phyloP scores from a whole-genome alignment of 2,113 vertebrate species.

The Atlantisia rogersi region DNA sequence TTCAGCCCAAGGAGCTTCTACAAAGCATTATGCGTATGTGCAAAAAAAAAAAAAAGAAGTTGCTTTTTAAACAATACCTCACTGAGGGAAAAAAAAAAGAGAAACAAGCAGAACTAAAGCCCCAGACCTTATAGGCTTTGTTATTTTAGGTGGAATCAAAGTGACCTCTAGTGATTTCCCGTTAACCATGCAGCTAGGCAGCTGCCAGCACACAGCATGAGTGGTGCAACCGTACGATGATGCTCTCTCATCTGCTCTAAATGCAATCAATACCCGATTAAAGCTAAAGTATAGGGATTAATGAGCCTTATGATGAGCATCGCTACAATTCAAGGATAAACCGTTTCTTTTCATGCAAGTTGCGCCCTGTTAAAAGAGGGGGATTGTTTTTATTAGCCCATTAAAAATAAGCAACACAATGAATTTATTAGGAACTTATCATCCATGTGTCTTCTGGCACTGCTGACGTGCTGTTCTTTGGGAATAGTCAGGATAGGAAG shows the following conservation, averaged over 20 bases:
- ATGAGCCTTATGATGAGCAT: background rate
- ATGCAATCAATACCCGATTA: background rate
- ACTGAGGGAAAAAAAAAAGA: background rate
- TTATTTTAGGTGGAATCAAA: slow-evolving; percentile 50
- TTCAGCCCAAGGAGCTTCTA: background rate
- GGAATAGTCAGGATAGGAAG: slow-evolving; percentile 51
- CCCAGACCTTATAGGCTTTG: background rate
- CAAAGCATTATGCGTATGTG: background rate
- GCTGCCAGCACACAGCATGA: background rate
- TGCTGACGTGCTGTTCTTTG: slow-evolving; percentile 37
- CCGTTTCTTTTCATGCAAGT: background rate
- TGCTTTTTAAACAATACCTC: background rate
- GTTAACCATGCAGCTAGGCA: background rate
- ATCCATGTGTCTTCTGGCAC: slow-evolving; percentile 52
- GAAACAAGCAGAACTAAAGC: background rate
- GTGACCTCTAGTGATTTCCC: slow-evolving; percentile 73
- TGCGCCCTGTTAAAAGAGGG: background rate
- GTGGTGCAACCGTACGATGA: background rate
- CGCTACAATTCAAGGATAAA: background rate
- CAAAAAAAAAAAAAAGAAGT: background rate
- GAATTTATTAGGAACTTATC: slow-evolving; percentile 60
- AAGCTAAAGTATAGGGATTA: background rate
- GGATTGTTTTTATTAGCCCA: slow-evolving; percentile 31
- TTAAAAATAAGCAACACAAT: slow-evolving; percentile 56
- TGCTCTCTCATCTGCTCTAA: background rate